These are phyloP conservation scores for Monodelphis domestica DNA, from an alignment of 2,797 vertebrate genomes.

Conservation along the genomic window DNA sequence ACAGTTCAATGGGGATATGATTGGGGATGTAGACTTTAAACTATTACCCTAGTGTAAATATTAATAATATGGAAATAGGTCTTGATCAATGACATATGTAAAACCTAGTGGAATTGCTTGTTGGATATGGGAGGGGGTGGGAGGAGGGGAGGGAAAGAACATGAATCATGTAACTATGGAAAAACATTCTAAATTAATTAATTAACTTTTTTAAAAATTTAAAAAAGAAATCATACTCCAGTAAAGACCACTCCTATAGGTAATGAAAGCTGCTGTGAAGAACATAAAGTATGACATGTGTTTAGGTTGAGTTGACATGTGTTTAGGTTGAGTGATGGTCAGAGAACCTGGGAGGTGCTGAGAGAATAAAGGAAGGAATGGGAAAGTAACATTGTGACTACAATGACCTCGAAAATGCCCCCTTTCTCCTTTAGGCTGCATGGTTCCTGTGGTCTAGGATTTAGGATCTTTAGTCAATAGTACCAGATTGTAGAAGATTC, in stretches of 20 bases:
- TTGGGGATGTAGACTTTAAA: no score
- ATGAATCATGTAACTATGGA: no score
- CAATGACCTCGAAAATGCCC: not conserved
- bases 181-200: no score
- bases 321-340: not conserved
- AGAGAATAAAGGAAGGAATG: not conserved
- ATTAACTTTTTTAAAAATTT: no score
- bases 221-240: not conserved
- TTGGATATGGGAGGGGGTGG: no score
- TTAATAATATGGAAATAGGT: no score
- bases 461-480: not conserved
- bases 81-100: no score
- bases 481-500: not conserved
- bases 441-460: not conserved
- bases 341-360: not conserved
- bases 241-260: not conserved
- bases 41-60: no score
- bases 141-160: no score
- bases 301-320: not conserved
- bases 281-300: not conserved
- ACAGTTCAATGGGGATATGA: no score
- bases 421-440: not conserved
- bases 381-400: not conserved
- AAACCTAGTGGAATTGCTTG: no score
- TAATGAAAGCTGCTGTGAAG: not conserved